phyloP scores from a whole-genome alignment of 2,888 invertebrate genomes.

The Drepanosiphum platanoidis region DNA sequence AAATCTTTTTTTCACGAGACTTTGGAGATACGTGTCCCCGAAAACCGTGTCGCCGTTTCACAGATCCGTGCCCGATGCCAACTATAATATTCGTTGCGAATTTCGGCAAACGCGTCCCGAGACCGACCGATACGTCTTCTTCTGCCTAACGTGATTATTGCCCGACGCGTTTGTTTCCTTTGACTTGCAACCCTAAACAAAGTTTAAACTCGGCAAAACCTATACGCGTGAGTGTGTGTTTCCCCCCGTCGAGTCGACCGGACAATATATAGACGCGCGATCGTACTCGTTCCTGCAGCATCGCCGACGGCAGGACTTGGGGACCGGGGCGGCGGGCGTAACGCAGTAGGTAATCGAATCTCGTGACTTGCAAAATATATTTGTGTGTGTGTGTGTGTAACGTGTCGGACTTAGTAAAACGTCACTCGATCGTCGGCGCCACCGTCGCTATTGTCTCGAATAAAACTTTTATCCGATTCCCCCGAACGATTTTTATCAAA shows the following conservation, averaged over 20 bases:
- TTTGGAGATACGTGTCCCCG: neutral
- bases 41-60: neutral
- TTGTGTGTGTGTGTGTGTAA: neutral
- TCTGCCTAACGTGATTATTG: neutral
- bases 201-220: neutral
- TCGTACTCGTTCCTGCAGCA: neutral
- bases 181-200: neutral
- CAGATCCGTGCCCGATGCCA: neutral
- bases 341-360: neutral
- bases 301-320: too few species aligned
- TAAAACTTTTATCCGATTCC: neutral
- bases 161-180: neutral
- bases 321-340: neutral
- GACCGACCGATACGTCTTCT: neutral
- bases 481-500: neutral
- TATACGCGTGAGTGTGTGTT: neutral
- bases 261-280: too few species aligned
- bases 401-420: conserved; percentile 25
- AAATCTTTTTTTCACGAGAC: neutral
- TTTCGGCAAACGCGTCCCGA: neutral
- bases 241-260: too few species aligned
- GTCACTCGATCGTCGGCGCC: neutral
- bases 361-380: neutral
- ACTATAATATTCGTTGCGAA: neutral
- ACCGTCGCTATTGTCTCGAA: conserved; percentile 11